phyloP scores from a whole-genome alignment of 2,113 vertebrate genomes.

The Hippoglossus stenolepis region DNA sequence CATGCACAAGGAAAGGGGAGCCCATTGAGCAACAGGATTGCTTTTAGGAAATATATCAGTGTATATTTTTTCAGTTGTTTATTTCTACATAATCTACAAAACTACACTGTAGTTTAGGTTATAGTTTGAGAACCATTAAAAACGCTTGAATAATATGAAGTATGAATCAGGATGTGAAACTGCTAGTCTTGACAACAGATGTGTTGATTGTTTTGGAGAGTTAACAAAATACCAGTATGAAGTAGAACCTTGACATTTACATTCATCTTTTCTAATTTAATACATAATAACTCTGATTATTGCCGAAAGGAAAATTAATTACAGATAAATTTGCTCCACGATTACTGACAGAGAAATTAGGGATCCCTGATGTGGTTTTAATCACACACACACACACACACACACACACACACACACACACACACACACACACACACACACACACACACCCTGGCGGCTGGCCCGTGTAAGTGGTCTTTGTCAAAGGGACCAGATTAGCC shows the following conservation, averaged over 20 bases:
- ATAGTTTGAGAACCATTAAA: too few relatives aligned
- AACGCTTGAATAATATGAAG: neutral
- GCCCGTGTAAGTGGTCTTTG: constrained; percentile 24
- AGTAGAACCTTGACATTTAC: constrained; percentile 4
- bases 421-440: constrained; percentile 5
- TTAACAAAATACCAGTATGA: neutral
- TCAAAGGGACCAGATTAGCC: constrained; percentile 63
- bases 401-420: constrained; percentile 14
- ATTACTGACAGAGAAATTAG: constrained; percentile 12
- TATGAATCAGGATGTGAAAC: neutral
- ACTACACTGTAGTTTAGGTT: neutral
- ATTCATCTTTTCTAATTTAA: neutral
- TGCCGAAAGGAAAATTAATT: constrained; percentile 9
- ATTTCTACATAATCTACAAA: neutral
- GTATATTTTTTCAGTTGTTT: neutral
- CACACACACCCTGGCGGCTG: constrained; percentile 5
- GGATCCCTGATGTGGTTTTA: constrained; percentile 3
- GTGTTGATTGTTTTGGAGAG: neutral
- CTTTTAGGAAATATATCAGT: neutral
- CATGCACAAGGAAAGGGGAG: too few relatives aligned
- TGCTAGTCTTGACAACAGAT: too few relatives aligned
- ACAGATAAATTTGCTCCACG: neutral
- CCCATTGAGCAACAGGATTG: too few relatives aligned
- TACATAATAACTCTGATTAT: neutral
- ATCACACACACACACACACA: constrained; percentile 11